phyloP scores from a whole-genome alignment of 2,113 vertebrate genomes.

The Urocolius indicus region DNA sequence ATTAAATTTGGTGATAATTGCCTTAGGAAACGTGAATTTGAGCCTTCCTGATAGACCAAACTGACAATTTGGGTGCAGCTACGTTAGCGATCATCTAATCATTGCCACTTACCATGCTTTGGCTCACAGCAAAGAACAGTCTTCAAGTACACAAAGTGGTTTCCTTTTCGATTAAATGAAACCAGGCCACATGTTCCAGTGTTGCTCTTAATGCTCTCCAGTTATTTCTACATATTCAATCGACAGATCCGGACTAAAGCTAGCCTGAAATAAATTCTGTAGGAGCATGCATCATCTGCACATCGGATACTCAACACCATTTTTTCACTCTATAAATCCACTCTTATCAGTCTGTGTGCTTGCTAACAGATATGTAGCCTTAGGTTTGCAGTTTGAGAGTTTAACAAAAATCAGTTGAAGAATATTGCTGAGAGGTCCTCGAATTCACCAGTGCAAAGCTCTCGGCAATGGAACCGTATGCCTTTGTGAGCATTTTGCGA shows the following conservation, averaged over 20 bases:
- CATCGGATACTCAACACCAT: background rate
- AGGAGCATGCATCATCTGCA: background rate
- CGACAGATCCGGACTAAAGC: background rate
- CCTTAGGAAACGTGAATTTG: background rate
- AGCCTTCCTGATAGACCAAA: background rate
- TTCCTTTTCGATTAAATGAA: slow-evolving; percentile 6
- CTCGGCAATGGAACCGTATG: background rate
- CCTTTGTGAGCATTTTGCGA: background rate
- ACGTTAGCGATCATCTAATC: background rate
- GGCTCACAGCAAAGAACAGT: background rate
- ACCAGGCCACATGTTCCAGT: slow-evolving; percentile 31
- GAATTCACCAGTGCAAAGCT: background rate
- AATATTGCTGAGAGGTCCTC: background rate
- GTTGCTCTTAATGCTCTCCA: background rate
- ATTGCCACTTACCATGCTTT: background rate
- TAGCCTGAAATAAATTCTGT: background rate
- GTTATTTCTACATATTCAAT: background rate
- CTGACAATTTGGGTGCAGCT: slow-evolving; percentile 26
- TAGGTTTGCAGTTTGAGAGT: background rate
- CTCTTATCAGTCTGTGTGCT: background rate
- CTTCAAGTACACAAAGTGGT: background rate
- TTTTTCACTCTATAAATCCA: slow-evolving; percentile 42
- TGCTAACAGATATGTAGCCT: background rate
- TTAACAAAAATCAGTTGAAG: background rate
- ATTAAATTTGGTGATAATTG: background rate